Conservation (phyloP, 2,888 invertebrate species). For the Leuctra nigra region DNA sequence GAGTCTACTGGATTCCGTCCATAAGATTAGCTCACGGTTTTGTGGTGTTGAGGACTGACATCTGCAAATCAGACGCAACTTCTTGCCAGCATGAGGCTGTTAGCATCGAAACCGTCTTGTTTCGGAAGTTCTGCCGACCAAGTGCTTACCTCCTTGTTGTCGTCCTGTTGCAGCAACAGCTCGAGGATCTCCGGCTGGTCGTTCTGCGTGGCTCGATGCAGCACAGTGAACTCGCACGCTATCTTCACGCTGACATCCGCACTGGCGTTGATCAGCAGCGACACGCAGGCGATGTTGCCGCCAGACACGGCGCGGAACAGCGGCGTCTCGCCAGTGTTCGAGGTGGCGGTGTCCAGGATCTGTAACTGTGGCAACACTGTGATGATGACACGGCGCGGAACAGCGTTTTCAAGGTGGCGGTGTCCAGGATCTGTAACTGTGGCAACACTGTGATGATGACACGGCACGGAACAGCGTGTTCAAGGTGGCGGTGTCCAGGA, state of each 20-base stretch:
- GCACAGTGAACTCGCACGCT: slow-evolving; percentile 46
- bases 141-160: slow-evolving; percentile 40
- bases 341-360: slow-evolving; percentile 38
- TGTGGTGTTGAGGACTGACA: too few species aligned
- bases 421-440: slow-evolving; percentile 41
- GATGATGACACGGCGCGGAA: background rate
- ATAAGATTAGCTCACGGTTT: too few species aligned
- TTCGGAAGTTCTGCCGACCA: too few species aligned
- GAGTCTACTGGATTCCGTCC: too few species aligned
- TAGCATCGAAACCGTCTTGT: too few species aligned
- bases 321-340: slow-evolving; percentile 46
- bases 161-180: slow-evolving; percentile 44
- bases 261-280: slow-evolving; percentile 43
- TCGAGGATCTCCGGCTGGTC: slow-evolving; percentile 49
- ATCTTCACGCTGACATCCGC: slow-evolving; percentile 43
- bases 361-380: slow-evolving; percentile 32
- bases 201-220: slow-evolving; percentile 53
- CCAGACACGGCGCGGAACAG: slow-evolving; percentile 44
- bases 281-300: slow-evolving; percentile 43
- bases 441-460: background rate
- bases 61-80: too few species aligned
- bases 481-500: slow-evolving; percentile 37
- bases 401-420: background rate
- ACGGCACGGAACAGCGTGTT: background rate
- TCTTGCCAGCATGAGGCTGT: too few species aligned